These are phyloP conservation scores for Pectinophora gossypiella DNA, from an alignment of 1,140 invertebrate genomes.

Conservation along the genomic window DNA sequence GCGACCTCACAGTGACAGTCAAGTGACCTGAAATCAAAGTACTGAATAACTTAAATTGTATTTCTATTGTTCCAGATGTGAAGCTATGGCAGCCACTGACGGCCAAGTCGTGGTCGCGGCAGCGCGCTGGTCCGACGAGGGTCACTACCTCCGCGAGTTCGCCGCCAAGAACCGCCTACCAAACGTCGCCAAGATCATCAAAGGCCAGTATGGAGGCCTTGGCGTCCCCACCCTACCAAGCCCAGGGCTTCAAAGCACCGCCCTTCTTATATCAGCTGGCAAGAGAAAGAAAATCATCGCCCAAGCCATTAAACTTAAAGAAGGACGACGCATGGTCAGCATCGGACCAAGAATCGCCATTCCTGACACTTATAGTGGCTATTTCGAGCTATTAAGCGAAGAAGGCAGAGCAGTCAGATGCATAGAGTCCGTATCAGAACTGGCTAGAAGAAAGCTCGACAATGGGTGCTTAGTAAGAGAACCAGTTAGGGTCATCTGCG, in stretches of 20 bases:
- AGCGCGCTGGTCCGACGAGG: conserved; percentile 89
- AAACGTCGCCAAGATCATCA: conserved; percentile 91
- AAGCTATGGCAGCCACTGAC: conserved; percentile 87
- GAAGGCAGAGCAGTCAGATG: conserved; percentile 92
- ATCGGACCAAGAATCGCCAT: conserved; percentile 90
- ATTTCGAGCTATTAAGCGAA: conserved; percentile 95
- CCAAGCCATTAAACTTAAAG: conserved; percentile 94
- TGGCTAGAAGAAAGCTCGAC: conserved; percentile 85
- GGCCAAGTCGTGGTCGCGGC: conserved; percentile 89
- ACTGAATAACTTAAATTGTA: too few species aligned
- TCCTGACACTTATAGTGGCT: conserved; percentile 92
- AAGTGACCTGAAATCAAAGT: too few species aligned
- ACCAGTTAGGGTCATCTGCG: conserved; percentile 87
- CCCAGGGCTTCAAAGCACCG: conserved; percentile 88
- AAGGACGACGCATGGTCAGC: conserved; percentile 84
- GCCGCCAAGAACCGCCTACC: conserved; percentile 87
- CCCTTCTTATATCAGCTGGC: conserved; percentile 88
- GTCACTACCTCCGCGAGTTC: conserved; percentile 86
- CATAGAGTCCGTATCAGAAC: conserved; percentile 90
- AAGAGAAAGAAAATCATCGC: conserved; percentile 90
- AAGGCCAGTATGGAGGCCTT: conserved; percentile 92
- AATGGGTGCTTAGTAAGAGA: conserved; percentile 91
- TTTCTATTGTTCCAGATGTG: conserved; percentile 52
- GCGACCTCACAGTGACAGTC: too few species aligned
- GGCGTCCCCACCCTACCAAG: conserved; percentile 90